These are phyloP conservation scores for Meles meles DNA, from an alignment of 2,113 vertebrate genomes.

Conservation along the genomic window DNA sequence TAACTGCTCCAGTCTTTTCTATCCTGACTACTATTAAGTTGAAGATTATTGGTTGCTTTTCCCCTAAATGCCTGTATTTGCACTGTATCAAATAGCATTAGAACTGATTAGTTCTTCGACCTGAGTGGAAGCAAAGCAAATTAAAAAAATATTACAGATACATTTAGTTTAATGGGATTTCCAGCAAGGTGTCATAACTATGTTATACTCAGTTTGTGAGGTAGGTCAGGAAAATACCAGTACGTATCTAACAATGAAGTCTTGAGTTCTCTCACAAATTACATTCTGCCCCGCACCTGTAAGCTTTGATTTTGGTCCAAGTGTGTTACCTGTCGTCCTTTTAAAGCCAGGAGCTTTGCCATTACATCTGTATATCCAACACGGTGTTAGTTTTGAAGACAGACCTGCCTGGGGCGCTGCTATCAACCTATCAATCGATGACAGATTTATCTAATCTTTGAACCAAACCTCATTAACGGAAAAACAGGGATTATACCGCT, in stretches of 20 bases:
- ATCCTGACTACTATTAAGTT: neutral
- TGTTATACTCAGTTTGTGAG: neutral
- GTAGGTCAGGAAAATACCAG: neutral
- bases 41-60: neutral
- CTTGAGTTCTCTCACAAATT: neutral
- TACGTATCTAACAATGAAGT: neutral
- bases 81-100: neutral
- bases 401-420: neutral
- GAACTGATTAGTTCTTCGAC: neutral
- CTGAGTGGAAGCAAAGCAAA: neutral
- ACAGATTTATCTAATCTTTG: neutral
- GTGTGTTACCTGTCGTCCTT: neutral
- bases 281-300: neutral
- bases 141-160: neutral
- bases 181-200: neutral
- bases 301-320: neutral
- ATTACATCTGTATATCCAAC: neutral
- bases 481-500: neutral
- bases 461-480: neutral
- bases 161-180: neutral
- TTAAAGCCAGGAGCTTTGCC: neutral
- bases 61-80: neutral
- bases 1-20: neutral
- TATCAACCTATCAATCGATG: neutral
- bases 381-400: neutral